Percentiles rank a stretch among this genome's conserved stretches.
Evolutionary conservation across 2,797 vertebrate genomes (phyloP).

Genomic region (Poeciliopsis turneri): DNA sequence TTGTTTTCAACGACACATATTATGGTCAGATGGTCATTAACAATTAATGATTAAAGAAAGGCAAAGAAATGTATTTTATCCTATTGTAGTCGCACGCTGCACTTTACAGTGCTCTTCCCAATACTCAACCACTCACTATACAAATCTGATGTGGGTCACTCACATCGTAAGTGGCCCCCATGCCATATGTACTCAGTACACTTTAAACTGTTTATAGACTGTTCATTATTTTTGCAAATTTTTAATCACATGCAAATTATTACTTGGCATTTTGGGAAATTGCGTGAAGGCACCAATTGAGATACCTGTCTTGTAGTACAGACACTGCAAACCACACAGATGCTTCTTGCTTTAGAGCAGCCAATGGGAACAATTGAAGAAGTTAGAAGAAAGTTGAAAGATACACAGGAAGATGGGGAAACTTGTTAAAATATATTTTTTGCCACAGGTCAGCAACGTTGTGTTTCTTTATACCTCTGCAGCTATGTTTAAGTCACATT

Average conservation of each 20-base stretch:
- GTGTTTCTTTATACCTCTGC: conserved; percentile 5
- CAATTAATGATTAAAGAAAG: neutral
- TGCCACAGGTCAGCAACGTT: conserved; percentile 35
- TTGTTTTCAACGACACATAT: neutral
- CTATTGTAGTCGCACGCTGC: neutral
- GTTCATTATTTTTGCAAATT: no score
- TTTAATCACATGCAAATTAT: neutral
- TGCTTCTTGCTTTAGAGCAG: conserved; percentile 43
- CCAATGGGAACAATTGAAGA: conserved; percentile 15
- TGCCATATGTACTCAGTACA: no score
- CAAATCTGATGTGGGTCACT: no score
- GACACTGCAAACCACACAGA: conserved; percentile 41
- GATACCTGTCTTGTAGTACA: no score
- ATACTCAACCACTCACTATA: no score
- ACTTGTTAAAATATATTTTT: conserved; percentile 25
- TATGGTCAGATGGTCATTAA: no score
- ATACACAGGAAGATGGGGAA: conserved; percentile 29
- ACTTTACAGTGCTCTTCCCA: no score
- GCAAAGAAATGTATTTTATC: neutral
- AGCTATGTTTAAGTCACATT: conserved; percentile 7
- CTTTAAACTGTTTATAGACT: no score
- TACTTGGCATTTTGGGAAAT: neutral
- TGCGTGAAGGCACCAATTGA: conserved; percentile 1
- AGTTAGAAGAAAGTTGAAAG: conserved; percentile 10
- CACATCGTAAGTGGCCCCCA: no score